Base-by-base conservation (phyloP, 2,113 vertebrate genomes). In the Hyla sarda region DNA sequence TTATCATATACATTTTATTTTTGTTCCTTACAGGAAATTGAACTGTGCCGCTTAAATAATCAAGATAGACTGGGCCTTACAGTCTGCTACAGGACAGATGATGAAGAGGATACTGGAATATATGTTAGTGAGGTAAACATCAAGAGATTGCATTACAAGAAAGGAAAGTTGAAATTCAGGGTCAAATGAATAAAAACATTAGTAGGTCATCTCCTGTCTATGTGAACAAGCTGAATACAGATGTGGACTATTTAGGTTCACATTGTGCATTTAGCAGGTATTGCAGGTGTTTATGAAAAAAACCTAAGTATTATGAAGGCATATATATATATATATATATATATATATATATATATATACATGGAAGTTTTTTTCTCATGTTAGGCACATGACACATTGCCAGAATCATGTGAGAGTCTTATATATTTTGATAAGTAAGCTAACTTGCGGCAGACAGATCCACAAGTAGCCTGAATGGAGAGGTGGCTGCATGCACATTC, bases 21-120 rank as follows among this genome's bases (percentile, higher is more conserved):
- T 71, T 34, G 32, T 41, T 71, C 9, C 19, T 71, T 30, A 21
- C 74, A 99, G 98, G 98, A 99, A 90, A 96, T 99, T 71, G 96
- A 98, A 91, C 89, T 99, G 89, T 97, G 95, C 85, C 96, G 97
- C 48, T 65, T 97, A 89, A 95, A 90, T 94, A 97, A 95, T 92
- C 97, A 98, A 83, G 98, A 99, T 90, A 99, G 99, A 92, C 90
- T 99, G 87, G 98, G 98, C 0, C 92, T 99, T 88, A 99, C 98
- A 34, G 95, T 99, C 88, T 99, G 98, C 88, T 99, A 99, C 92
- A 94, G 97, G 90, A 99, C 98, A 0, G 97, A 99, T 86, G 98
- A 99, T 62, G 98, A 99, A 77, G 98, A 99, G 41, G 98, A 99
- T 85, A 94, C 90, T 0, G 96, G 96, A 74, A 99, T 99, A 91